phyloP scores from a whole-genome alignment of 2,113 vertebrate species.

The Sceloporus undulatus region DNA sequence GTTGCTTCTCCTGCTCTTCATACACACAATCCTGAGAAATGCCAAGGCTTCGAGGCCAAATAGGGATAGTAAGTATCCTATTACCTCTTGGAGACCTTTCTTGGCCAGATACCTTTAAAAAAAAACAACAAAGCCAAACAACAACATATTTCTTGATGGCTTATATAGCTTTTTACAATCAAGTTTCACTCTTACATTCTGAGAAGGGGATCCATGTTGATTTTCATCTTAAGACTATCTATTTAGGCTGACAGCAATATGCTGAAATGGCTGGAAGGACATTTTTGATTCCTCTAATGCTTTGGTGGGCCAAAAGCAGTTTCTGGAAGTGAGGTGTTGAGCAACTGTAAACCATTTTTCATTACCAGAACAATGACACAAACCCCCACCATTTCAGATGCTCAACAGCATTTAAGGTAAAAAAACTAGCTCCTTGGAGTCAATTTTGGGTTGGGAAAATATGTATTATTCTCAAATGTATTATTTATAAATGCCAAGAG shows the following conservation, averaged over 20 bases:
- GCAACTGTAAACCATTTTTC: not conserved
- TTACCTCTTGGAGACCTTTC: constrained; percentile 85
- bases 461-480: not conserved
- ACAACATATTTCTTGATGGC: not conserved
- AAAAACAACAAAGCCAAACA: constrained; percentile 38
- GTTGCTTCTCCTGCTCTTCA: constrained; percentile 73
- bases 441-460: no score
- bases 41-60: constrained; percentile 92
- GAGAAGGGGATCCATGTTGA: not conserved
- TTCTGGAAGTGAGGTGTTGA: no score
- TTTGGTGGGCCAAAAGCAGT: no score
- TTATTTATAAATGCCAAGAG: not conserved
- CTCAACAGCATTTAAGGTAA: no score
- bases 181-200: not conserved
- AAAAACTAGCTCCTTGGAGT: no score
- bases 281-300: no score
- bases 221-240: no score
- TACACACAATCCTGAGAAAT: constrained; percentile 92
- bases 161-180: not conserved
- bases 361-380: not conserved
- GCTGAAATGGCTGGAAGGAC: no score
- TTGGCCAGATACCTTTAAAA: constrained; percentile 92
- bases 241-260: no score
- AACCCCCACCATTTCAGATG: no score
- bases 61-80: constrained; percentile 86